Evolutionary conservation across 2,888 invertebrate genomes (phyloP).

Genomic region (Matsumyia berberina): DNA sequence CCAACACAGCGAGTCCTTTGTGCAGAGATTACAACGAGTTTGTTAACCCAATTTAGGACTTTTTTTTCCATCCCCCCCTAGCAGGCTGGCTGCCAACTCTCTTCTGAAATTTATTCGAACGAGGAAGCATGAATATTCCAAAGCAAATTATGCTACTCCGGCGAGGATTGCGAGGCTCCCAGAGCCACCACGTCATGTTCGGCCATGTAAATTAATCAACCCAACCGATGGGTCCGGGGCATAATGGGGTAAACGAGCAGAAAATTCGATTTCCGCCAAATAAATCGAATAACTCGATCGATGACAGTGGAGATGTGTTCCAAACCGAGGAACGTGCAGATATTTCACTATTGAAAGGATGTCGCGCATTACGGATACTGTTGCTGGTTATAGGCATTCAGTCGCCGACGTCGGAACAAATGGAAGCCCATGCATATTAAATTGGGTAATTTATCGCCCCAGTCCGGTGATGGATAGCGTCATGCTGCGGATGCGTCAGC

Average conservation of each 20-base stretch:
- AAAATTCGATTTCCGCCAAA: constrained; percentile 23
- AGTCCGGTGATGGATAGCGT: too few species aligned
- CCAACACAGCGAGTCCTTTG: background rate
- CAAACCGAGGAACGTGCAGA: background rate
- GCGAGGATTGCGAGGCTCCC: background rate
- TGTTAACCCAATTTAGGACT: background rate
- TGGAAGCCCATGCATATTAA: background rate
- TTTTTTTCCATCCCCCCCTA: background rate
- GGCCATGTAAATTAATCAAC: constrained; percentile 41
- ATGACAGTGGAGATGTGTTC: background rate
- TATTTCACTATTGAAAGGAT: background rate
- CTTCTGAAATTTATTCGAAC: constrained; percentile 21
- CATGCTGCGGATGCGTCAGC: too few species aligned
- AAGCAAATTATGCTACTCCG: background rate
- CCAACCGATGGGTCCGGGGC: background rate
- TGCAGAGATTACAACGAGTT: background rate
- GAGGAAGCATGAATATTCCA: constrained; percentile 4
- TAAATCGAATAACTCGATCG: constrained; percentile 18
- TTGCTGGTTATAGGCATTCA: background rate
- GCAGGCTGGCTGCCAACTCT: too few species aligned
- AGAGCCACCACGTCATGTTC: background rate
- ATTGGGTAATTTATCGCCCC: background rate
- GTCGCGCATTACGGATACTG: background rate
- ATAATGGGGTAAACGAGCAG: constrained; percentile 33
- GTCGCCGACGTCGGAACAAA: background rate